These are phyloP conservation scores for Ageneiosus marmoratus DNA, from an alignment of 2,113 vertebrate genomes.

Conservation along the genomic window DNA sequence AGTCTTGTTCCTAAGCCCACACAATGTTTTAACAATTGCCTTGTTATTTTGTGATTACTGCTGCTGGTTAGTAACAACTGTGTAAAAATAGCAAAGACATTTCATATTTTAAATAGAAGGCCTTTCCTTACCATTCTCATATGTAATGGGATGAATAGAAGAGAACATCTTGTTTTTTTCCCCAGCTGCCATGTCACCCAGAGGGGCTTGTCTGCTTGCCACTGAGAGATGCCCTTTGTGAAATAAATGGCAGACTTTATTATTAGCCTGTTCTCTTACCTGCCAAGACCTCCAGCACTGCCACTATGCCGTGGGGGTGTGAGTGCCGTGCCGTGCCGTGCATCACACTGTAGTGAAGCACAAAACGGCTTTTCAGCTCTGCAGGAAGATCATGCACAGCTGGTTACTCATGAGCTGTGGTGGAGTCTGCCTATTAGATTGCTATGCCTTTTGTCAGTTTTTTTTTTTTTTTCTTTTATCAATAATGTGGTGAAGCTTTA, in stretches of 20 bases:
- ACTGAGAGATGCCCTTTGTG: slow-evolving; percentile 55
- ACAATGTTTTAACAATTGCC: background rate
- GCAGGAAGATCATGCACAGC: background rate
- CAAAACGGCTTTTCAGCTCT: slow-evolving; percentile 22
- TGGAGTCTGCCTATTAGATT: background rate
- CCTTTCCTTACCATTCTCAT: background rate
- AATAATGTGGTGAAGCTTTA: background rate
- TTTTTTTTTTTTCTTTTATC: background rate
- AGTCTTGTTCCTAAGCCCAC: background rate
- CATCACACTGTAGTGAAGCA: slow-evolving; percentile 30
- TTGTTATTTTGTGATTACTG: background rate
- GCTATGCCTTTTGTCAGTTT: background rate
- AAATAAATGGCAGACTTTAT: slow-evolving; percentile 59
- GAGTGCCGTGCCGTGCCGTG: slow-evolving; percentile 26
- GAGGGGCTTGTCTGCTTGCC: slow-evolving; percentile 37
- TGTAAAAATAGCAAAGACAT: background rate
- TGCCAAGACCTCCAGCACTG: slow-evolving; percentile 44
- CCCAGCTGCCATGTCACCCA: slow-evolving; percentile 29
- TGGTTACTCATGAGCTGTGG: slow-evolving; percentile 3
- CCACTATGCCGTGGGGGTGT: slow-evolving; percentile 37
- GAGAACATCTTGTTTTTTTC: slow-evolving; percentile 14
- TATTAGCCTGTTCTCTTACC: slow-evolving; percentile 55
- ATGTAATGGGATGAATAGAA: slow-evolving; percentile 6
- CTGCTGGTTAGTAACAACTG: background rate
- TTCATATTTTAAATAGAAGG: background rate